These are phyloP conservation scores for Mystacides longicornis DNA, from an alignment of 2,888 invertebrate genomes.

Conservation along the genomic window DNA sequence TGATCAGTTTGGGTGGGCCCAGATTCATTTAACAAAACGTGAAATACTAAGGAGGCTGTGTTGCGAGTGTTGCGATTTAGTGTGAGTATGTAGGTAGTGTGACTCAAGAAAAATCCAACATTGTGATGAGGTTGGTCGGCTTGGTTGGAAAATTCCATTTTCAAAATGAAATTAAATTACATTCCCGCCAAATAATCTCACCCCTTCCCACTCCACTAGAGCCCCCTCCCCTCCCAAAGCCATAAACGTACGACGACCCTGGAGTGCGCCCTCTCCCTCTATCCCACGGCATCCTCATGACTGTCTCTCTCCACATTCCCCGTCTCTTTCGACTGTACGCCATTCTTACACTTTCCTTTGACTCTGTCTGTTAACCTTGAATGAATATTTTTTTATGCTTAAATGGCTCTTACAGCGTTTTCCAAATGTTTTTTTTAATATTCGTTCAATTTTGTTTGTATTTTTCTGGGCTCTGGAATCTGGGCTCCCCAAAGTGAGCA, in stretches of 20 bases:
- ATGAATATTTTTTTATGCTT: not conserved
- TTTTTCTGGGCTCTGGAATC: too few species aligned
- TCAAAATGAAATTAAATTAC: not conserved
- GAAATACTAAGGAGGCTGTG: too few species aligned
- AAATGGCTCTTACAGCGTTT: not conserved
- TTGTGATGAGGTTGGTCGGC: too few species aligned
- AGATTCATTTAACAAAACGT: too few species aligned
- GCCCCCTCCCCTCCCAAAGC: not conserved
- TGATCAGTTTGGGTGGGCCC: too few species aligned
- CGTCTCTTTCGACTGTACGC: not conserved
- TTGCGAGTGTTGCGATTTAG: too few species aligned
- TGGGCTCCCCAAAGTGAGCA: too few species aligned
- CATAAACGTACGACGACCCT: not conserved
- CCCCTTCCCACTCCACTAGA: not conserved
- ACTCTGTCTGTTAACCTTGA: not conserved
- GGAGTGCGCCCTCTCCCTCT: not conserved
- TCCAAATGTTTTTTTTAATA: too few species aligned
- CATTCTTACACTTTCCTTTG: not conserved
- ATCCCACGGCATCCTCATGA: too few species aligned
- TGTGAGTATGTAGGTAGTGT: too few species aligned
- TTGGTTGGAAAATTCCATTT: conserved; percentile 2
- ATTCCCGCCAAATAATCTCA: not conserved
- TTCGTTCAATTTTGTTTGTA: too few species aligned
- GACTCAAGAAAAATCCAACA: too few species aligned
- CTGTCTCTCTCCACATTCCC: not conserved